Evolutionary conservation across 2,888 invertebrate species (phyloP), one percentile per base, ranked within the genome.

Genomic region (Scotopteryx bipunctaria): DNA sequence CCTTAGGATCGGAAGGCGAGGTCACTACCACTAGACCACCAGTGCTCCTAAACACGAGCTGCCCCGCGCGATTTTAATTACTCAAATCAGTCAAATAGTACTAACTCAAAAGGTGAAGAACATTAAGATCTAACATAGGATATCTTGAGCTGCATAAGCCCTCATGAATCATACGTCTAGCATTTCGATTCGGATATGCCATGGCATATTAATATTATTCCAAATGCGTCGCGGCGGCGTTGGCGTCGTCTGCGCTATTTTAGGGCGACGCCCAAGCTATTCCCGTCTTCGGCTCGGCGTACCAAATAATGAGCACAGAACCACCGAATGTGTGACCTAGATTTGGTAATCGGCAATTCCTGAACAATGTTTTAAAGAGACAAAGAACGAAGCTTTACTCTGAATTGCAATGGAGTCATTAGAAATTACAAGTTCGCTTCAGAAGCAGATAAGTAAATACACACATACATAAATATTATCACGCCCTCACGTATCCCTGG

Each of bases 181-280:
- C 60, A 60, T 64, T 64, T 62, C 59, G 60, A 60, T 52, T 63
- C 56, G 63, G 66, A 72, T 71, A 71, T 70, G 67, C 67, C 72
- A 11, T 72, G 69, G 71, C 73, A 71, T 78, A 81, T 81, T 76
- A 79, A 79, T 81, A 78, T 71, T 61, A 63, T 64, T 75, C 75
- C 75, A 70, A 80, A 77, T 72, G 66, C 73, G 73, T 71, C 68
- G 61, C 67, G 66, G 59, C 64, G 66, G 64, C 62, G 67, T 55
- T 63, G 71, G 68, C 73, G 73, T 67, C 74, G 81, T 83, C 83
- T 83, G 75, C 71, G 80, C 71, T 83, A 83, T 83, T 82, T 81
- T 66, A 47, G 75, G 61, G 66, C 66, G 63, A 50, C 66, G 64
- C 55, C 61, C 42, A 32, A 44, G 33, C 74, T 80, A 81, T 79